Conservation (phyloP, 2,113 vertebrate species). For the Antennarius striatus region DNA sequence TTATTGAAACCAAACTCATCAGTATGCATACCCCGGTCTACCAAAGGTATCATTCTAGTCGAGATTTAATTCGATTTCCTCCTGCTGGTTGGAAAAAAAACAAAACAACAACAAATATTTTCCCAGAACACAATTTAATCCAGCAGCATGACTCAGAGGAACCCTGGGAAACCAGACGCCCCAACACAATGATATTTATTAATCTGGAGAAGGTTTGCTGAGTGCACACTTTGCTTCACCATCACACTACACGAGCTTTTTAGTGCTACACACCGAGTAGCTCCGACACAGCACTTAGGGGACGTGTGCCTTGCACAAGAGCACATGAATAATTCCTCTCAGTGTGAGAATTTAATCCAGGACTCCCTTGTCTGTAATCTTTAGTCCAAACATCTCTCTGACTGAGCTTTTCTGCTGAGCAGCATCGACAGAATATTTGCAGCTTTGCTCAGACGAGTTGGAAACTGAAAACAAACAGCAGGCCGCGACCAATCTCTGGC, state of each 20-base stretch:
- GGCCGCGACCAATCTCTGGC: slow-evolving; percentile 26
- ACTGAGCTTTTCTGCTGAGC: slow-evolving; percentile 21
- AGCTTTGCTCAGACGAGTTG: slow-evolving; percentile 18
- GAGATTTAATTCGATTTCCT: neutral
- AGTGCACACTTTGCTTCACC: slow-evolving; percentile 14
- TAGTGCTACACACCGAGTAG: slow-evolving; percentile 10
- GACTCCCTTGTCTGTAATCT: slow-evolving; percentile 35
- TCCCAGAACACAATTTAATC: slow-evolving; percentile 17
- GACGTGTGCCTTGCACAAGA: slow-evolving; percentile 27
- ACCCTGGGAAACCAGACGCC: slow-evolving; percentile 31
- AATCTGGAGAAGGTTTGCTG: slow-evolving; percentile 33
- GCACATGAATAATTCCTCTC: slow-evolving; percentile 17
- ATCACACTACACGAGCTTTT: slow-evolving; percentile 20
- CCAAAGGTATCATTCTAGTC: too few species aligned
- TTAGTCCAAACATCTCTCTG: slow-evolving; percentile 18
- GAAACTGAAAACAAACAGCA: slow-evolving; percentile 28
- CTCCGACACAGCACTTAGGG: slow-evolving; percentile 1
- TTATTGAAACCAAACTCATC: neutral
- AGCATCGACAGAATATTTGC: slow-evolving; percentile 5
- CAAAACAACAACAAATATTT: neutral
- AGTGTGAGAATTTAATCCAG: slow-evolving; percentile 8
- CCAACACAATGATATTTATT: slow-evolving; percentile 24
- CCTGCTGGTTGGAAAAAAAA: neutral
- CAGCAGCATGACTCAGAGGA: slow-evolving; percentile 13
- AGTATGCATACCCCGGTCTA: neutral